Percentiles rank a stretch among this genome's conserved stretches.
Evolutionary conservation across 2,888 invertebrate species (phyloP).

Genomic region (Dermolepida albohirtum): DNA sequence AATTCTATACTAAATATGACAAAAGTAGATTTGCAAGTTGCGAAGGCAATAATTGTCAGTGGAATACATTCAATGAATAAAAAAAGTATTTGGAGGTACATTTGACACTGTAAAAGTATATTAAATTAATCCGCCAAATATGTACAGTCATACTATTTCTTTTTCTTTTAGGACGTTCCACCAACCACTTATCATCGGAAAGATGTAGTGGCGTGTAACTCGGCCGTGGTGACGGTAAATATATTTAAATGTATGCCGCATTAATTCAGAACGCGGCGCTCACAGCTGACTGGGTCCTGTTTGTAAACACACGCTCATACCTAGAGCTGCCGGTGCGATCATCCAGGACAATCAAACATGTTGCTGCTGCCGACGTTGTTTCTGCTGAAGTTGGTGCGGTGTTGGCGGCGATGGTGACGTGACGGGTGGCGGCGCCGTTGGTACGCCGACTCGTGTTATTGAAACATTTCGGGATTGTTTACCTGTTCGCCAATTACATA

Average conservation of each 20-base stretch:
- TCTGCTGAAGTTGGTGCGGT: conserved; percentile 36
- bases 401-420: conserved; percentile 22
- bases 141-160: background rate
- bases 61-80: too few relatives aligned
- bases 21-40: too few relatives aligned
- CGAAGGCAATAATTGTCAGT: too few relatives aligned
- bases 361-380: conserved; percentile 40
- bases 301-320: conserved; percentile 63
- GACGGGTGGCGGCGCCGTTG: conserved; percentile 29
- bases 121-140: too few relatives aligned
- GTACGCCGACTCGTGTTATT: conserved; percentile 47
- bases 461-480: conserved; percentile 51
- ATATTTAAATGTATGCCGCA: conserved; percentile 68
- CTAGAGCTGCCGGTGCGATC: conserved; percentile 45
- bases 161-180: conserved; percentile 7
- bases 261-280: conserved; percentile 66
- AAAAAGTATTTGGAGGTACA: too few relatives aligned
- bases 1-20: too few relatives aligned
- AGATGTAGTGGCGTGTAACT: conserved; percentile 25
- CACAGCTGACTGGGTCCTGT: conserved; percentile 67
- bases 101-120: too few relatives aligned
- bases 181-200: conserved; percentile 18
- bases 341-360: conserved; percentile 44
- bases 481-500: conserved; percentile 45
- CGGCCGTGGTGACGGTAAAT: conserved; percentile 57